Evolutionary conservation across 2,113 vertebrate species (phyloP), one percentile per base, ranked within the genome.

Genomic region (Turdus rufiventris): DNA sequence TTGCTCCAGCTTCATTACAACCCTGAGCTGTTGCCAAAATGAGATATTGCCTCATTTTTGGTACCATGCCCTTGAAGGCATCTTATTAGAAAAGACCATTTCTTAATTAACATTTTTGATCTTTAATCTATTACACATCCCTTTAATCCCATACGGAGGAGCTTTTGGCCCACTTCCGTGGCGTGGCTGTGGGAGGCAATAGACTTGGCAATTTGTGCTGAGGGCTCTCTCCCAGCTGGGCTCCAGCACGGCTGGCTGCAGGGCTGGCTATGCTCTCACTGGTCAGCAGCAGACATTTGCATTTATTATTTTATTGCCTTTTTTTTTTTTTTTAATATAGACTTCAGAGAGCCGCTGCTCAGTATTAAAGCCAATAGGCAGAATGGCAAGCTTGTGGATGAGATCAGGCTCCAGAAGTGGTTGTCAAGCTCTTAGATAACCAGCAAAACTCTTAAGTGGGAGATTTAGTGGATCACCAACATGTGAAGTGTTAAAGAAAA

Each of bases 61-160:
- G 96, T 97, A 94, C 90, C 50, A 19, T 97, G 97, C 97, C 97
- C 98, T 98, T 96, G 96, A 97, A 97, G 97, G 97, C 97, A 98
- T 98, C 97, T 97, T 98, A 98, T 98, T 98, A 98, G 97, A 97
- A 98, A 97, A 98, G 98, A 98, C 97, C 97, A 97, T 96, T 97
- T 98, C 97, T 98, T 98, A 98, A 98, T 98, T 98, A 98, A 98
- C 98, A 98, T 98, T 98, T 98, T 97, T 98, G 97, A 98, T 98
- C 97, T 98, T 97, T 98, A 97, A 98, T 98, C 98, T 97, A 97
- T 97, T 96, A 97, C 96, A 93, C 97, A 93, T 97, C 96, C 96
- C 96, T 97, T 96, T 97, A 97, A 97, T 98, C 97, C 97, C 96
- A 96, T 63, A 63, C 21, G 94, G 97, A 97, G 96, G 96, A 96